phyloP scores from a whole-genome alignment of 2,888 invertebrate species.

The Geotrupes spiniger region DNA sequence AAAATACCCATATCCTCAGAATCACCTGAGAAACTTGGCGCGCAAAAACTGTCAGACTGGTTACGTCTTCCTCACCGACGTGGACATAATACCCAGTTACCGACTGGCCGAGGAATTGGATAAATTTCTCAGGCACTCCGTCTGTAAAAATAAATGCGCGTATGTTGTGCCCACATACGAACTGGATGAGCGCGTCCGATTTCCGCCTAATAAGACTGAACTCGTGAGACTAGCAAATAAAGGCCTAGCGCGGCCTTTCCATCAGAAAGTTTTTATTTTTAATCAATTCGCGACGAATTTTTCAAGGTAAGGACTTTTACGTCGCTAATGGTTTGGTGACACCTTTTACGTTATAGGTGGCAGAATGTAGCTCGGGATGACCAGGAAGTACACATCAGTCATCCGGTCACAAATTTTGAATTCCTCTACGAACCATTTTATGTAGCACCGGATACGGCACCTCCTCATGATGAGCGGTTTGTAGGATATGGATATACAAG shows the following conservation, averaged over 20 bases:
- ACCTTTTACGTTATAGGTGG: constrained; percentile 54
- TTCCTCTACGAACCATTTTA: constrained; percentile 92
- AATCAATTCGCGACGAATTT: constrained; percentile 92
- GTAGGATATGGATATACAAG: constrained; percentile 89
- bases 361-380: constrained; percentile 60
- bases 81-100: constrained; percentile 81
- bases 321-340: too few species aligned
- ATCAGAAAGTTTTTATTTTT: constrained; percentile 87
- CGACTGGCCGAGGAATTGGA: constrained; percentile 71
- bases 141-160: constrained; percentile 66
- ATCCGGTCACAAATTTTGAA: constrained; percentile 79
- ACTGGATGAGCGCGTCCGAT: constrained; percentile 72
- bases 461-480: constrained; percentile 84
- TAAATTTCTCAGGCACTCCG: constrained; percentile 58
- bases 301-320: constrained; percentile 61
- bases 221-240: constrained; percentile 72
- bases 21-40: constrained; percentile 83
- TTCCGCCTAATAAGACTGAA: constrained; percentile 79
- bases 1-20: constrained; percentile 82
- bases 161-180: constrained; percentile 91
- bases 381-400: constrained; percentile 69
- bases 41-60: constrained; percentile 79
- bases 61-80: constrained; percentile 81
- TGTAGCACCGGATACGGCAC: constrained; percentile 77
- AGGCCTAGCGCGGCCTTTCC: constrained; percentile 83